A percentile compares a stretch with the other conserved stretches of the same genome.
These are phyloP conservation scores for Melanotaenia maccullochi DNA, from an alignment of 2,797 vertebrate genomes.

Conservation along the genomic window DNA sequence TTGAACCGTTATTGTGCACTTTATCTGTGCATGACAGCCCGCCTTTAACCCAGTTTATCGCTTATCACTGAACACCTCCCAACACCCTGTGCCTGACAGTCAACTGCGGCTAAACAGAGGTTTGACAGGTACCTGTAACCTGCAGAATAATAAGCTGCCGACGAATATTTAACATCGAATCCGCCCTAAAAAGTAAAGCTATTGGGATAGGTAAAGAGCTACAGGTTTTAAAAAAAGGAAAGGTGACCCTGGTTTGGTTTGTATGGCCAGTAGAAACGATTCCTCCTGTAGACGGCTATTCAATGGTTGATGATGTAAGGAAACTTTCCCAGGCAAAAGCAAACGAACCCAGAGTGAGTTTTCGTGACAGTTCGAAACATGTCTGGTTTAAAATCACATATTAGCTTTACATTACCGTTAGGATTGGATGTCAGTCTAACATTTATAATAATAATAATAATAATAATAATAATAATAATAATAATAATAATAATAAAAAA, in stretches of 20 bases:
- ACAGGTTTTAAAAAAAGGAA: conserved; percentile 17
- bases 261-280: not conserved
- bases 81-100: conserved; percentile 76
- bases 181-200: accelerated
- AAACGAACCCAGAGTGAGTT: conserved; percentile 48
- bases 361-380: not conserved
- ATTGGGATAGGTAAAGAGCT: not conserved
- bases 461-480: no score
- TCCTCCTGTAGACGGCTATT: conserved; percentile 20
- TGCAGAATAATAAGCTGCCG: not conserved
- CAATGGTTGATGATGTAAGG: conserved; percentile 56
- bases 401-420: no score
- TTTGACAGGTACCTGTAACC: not conserved
- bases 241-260: conserved; percentile 71
- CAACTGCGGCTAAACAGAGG: conserved; percentile 63
- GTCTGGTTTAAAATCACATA: no score
- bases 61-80: conserved; percentile 60
- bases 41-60: conserved; percentile 68
- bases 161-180: not conserved
- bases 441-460: no score
- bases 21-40: conserved; percentile 80
- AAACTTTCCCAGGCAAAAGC: conserved; percentile 71
- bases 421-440: no score
- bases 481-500: no score
- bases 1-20: conserved; percentile 71